Evolutionary conservation across 2,888 invertebrate genomes (phyloP).

Genomic region (Lampropteryx suffumata): DNA sequence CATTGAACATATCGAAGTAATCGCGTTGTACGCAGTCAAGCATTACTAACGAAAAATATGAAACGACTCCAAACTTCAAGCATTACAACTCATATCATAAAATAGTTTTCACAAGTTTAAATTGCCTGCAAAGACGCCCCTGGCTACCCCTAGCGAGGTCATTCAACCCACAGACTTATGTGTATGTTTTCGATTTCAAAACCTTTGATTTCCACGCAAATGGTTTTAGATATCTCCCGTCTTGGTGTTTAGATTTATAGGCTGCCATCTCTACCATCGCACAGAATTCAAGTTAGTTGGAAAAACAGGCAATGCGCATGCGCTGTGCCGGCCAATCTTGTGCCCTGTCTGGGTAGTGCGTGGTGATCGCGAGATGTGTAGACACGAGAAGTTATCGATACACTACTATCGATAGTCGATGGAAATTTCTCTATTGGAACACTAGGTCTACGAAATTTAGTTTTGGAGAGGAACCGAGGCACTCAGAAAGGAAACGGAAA

Average conservation of each 20-base stretch:
- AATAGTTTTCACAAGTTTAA: conserved; percentile 16
- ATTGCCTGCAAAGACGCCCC: conserved; percentile 13
- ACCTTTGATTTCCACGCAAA: conserved; percentile 46
- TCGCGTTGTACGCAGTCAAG: conserved; percentile 9
- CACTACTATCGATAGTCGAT: conserved; percentile 27
- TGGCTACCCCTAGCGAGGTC: conserved; percentile 12
- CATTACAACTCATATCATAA: conserved; percentile 16
- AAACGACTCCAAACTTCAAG: conserved; percentile 19
- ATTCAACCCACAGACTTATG: conserved; percentile 34
- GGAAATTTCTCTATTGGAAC: neutral
- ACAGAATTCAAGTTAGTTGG: conserved; percentile 61
- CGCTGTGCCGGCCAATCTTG: conserved; percentile 60
- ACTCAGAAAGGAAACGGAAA: too few species aligned
- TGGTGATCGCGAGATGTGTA: conserved; percentile 44
- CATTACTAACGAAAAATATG: conserved; percentile 18
- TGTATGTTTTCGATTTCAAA: conserved; percentile 52
- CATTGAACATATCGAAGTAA: conserved; percentile 19
- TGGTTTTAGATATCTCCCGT: conserved; percentile 32
- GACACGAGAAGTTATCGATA: conserved; percentile 43
- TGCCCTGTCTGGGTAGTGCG: conserved; percentile 45
- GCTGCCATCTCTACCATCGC: conserved; percentile 28
- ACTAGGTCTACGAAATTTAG: too few species aligned
- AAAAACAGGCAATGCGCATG: conserved; percentile 70
- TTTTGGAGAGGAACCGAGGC: too few species aligned
- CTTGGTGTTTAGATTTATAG: conserved; percentile 57